Evolutionary conservation across 2,113 vertebrate species (phyloP), one percentile per base, ranked within the genome.

Genomic region (Chelonoidis abingdonii): DNA sequence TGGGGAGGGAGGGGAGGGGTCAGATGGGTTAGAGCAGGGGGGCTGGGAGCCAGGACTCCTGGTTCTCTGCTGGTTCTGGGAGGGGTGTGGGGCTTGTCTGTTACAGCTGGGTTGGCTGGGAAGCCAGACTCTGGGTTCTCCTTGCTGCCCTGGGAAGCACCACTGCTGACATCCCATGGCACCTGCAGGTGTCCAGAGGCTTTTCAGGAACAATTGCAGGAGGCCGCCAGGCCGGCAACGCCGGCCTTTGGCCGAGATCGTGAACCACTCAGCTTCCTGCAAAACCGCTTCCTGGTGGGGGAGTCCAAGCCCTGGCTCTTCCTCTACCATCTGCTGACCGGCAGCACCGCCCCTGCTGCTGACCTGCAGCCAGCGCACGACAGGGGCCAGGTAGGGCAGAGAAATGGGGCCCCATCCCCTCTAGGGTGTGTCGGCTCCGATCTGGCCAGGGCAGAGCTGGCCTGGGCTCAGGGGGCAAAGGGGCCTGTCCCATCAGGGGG

Each of bases 191-290:
- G 94, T 99, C 84, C 96, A 83, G 80, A 97, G 1, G 95, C 98
- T 25, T 98, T 98, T 95, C 96, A 95, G 0, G 98, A n/a, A 98
- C 90, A 97, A n/a, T n/a, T 99, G 93, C 98, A 96, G 92, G 95
- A 95, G 22, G 96, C 94, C 6, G 98, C 98, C 22, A 97, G n/a
- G 89, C 62, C 97, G 97, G 89, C 98, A 99, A 96, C 98, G 98
- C 89, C 95, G 94, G 97, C 96, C 13, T 98, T 98, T 69, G n/a
- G 98, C 98, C 0, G 98, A 98, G 79, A 98, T 99, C 87, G 98
- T 98, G 72, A 98, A 97, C 96, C 97, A 98, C 96, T 99, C 6
- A 97, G 98, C 75, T 98, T 98, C 95, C 96, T 99, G 89, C 98
- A n/a, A n/a, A n/a, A 98, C 84, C 98, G 94, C 59, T 98, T 99